phyloP scores from a whole-genome alignment of 1,140 invertebrate genomes.

The Lepidurus apus region DNA sequence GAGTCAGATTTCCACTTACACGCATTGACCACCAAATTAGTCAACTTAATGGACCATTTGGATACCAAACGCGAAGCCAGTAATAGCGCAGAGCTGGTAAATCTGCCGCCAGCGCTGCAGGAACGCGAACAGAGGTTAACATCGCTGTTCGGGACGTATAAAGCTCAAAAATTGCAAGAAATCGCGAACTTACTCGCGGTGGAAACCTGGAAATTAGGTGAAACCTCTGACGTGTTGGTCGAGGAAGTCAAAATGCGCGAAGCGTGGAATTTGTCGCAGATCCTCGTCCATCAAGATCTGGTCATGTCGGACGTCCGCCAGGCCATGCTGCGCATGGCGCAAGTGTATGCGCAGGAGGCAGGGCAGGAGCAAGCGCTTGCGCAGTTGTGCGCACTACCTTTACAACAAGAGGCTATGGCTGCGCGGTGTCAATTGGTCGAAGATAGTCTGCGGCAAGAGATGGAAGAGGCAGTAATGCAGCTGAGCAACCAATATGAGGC shows the following conservation, averaged over 20 bases:
- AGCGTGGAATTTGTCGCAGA: conserved; percentile 60
- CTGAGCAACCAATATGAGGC: conserved; percentile 60
- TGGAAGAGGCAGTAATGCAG: conserved; percentile 60
- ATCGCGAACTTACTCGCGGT: conserved; percentile 49
- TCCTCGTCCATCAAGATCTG: conserved; percentile 62
- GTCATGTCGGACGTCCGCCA: conserved; percentile 67
- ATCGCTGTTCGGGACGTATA: conserved; percentile 56
- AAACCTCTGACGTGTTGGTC: conserved; percentile 37
- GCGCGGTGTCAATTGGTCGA: conserved; percentile 64
- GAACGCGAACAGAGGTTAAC: conserved; percentile 57
- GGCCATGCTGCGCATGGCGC: conserved; percentile 59
- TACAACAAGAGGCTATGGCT: conserved; percentile 58
- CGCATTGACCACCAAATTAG: not conserved
- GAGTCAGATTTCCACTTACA: not conserved
- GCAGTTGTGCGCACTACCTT: conserved; percentile 49
- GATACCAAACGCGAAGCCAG: not conserved
- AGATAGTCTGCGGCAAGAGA: conserved; percentile 58
- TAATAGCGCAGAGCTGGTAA: not conserved
- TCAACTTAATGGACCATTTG: not conserved
- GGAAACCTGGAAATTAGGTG: conserved; percentile 37
- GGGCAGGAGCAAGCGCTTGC: conserved; percentile 39
- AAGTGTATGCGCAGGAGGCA: conserved; percentile 54
- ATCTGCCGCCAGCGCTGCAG: conserved; percentile 36
- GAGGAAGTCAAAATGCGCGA: conserved; percentile 54
- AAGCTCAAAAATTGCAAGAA: conserved; percentile 60